A percentile compares a stretch with the other conserved stretches of the same genome.
Conservation (phyloP, 2,888 invertebrate species). For the Allacma fusca region DNA sequence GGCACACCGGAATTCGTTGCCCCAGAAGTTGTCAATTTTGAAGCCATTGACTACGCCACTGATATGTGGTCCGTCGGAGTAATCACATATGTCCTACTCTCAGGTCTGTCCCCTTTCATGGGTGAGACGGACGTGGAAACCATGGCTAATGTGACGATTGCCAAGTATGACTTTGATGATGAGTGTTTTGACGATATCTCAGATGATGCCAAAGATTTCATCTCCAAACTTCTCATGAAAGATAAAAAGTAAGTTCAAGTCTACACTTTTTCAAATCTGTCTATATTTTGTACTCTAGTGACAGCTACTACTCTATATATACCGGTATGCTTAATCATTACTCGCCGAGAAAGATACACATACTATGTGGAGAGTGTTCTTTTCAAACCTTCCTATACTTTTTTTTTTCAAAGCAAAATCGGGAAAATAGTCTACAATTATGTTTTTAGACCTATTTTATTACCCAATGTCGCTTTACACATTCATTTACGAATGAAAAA, state of each 20-base stretch:
- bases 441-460: not conserved
- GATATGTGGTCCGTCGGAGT: constrained; percentile 84
- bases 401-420: not conserved
- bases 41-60: constrained; percentile 92
- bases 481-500: not conserved
- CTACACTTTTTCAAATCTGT: constrained; percentile 14
- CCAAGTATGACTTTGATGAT: constrained; percentile 97
- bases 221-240: constrained; percentile 87
- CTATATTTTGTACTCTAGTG: not conserved
- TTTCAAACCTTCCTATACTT: not conserved
- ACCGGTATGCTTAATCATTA: no score
- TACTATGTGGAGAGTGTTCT: no score
- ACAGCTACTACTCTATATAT: no score
- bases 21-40: constrained; percentile 98
- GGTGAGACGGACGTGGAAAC: constrained; percentile 97
- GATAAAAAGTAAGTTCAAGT: constrained; percentile 76
- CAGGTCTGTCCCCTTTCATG: constrained; percentile 98
- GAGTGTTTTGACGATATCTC: constrained; percentile 96
- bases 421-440: not conserved
- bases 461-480: not conserved
- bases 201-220: constrained; percentile 94
- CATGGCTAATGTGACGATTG: constrained; percentile 97
- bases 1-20: constrained; percentile 99
- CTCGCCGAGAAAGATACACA: no score
- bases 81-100: constrained; percentile 67